Percentiles rank a stretch among this genome's conserved stretches.
phyloP scores from a whole-genome alignment of 1,140 invertebrate genomes.

The Lamellibrachia luymesi region DNA sequence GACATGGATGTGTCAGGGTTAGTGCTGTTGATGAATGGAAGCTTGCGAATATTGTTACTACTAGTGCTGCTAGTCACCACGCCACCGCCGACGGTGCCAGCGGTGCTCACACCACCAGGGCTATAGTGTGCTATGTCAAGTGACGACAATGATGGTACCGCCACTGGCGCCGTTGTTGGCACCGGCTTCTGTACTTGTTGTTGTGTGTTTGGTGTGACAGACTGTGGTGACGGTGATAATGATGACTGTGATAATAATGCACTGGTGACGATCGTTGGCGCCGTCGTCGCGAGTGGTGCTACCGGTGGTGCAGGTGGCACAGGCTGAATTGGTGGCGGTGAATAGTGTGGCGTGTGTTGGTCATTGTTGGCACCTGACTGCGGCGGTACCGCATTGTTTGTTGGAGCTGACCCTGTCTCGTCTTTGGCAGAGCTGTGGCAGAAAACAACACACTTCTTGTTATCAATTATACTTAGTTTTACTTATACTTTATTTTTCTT shows the following conservation, averaged over 20 bases:
- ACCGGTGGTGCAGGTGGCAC: neutral
- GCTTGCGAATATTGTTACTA: constrained; percentile 13
- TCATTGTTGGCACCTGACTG: constrained; percentile 18
- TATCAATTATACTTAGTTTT: neutral
- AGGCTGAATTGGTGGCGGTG: constrained; percentile 3
- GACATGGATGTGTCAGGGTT: constrained; percentile 17
- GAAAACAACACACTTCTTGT: constrained; percentile 17
- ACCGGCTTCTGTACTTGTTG: neutral
- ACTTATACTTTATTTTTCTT: neutral
- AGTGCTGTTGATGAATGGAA: constrained; percentile 2
- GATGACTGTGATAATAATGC: neutral
- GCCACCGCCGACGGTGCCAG: neutral
- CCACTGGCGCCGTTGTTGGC: neutral
- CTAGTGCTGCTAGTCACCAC: neutral
- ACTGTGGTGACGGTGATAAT: neutral
- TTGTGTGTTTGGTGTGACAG: neutral
- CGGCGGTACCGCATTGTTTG: neutral
- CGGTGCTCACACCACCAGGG: neutral
- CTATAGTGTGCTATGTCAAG: neutral
- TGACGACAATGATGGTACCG: neutral
- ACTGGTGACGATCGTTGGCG: neutral
- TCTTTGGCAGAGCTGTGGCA: constrained; percentile 13
- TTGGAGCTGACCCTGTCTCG: constrained; percentile 14
- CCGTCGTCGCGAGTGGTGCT: neutral
- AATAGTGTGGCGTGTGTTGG: constrained; percentile 13